Percentiles rank a stretch among this genome's conserved stretches.
Evolutionary conservation across 2,113 vertebrate genomes (phyloP).

Genomic region (Mugil cephalus): DNA sequence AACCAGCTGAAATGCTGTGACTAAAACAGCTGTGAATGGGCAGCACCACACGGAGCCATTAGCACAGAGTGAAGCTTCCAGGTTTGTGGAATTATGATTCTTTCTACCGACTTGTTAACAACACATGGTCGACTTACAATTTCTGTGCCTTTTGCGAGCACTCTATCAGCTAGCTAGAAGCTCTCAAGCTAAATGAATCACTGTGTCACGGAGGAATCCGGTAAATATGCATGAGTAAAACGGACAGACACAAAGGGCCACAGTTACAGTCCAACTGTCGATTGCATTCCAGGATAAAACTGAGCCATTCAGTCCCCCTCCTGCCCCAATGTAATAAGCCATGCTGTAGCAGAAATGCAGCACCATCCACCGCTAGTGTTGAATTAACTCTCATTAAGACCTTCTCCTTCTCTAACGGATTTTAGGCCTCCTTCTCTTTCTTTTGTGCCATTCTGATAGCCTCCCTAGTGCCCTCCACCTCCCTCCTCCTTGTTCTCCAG

Average conservation of each 20-base stretch:
- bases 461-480: background rate
- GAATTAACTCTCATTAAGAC: constrained; percentile 48
- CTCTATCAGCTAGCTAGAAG: constrained; percentile 3
- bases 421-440: constrained; percentile 35
- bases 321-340: constrained; percentile 29
- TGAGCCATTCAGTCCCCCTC: constrained; percentile 30
- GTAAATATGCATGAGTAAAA: background rate
- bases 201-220: background rate
- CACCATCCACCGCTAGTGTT: constrained; percentile 5
- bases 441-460: constrained; percentile 26
- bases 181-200: background rate
- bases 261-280: constrained; percentile 34
- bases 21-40: constrained; percentile 42
- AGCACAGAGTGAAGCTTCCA: constrained; percentile 25
- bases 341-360: constrained; percentile 32
- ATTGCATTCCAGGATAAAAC: constrained; percentile 34
- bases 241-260: constrained; percentile 20
- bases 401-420: constrained; percentile 38
- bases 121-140: background rate
- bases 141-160: background rate
- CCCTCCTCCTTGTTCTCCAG: constrained; percentile 24
- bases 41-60: constrained; percentile 3
- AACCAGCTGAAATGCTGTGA: constrained; percentile 12
- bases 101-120: constrained; percentile 1
- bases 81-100: background rate